Conservation (phyloP, 2,113 vertebrate species). For the Paradoxurus hermaphroditus region DNA sequence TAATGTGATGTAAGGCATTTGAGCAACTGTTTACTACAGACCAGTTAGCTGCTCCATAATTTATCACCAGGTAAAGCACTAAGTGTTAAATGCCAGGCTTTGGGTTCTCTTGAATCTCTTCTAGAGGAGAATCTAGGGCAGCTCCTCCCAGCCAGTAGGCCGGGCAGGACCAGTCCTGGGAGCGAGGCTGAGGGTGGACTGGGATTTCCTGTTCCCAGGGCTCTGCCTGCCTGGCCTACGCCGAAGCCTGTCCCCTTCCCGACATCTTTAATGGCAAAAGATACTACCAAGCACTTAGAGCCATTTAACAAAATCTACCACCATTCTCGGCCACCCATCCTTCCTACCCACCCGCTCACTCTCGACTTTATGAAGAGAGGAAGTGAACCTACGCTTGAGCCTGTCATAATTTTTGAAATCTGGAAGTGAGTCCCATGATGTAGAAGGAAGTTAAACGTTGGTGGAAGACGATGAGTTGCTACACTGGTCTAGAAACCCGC, state of each 20-base stretch:
- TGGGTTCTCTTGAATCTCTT: neutral
- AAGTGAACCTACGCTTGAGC: neutral
- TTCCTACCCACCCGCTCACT: neutral
- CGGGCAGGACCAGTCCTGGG: neutral
- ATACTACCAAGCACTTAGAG: neutral
- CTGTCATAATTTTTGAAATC: conserved; percentile 1
- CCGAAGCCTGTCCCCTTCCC: neutral
- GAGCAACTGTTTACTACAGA: neutral
- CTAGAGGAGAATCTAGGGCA: neutral
- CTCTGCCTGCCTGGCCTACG: neutral
- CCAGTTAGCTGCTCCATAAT: neutral
- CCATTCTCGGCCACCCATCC: neutral
- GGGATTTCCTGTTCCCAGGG: neutral
- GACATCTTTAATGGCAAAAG: neutral
- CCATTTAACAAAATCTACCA: neutral
- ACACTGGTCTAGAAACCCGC: neutral
- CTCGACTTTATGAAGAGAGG: conserved; percentile 1
- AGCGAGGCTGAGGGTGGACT: neutral
- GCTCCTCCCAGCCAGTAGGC: neutral
- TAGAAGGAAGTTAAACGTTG: neutral
- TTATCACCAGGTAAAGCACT: neutral
- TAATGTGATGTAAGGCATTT: neutral
- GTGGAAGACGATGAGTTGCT: neutral
- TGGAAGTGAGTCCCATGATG: conserved; percentile 29
- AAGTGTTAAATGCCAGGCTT: neutral